Evolutionary conservation across 1,140 invertebrate genomes (phyloP), one percentile per base, ranked within the genome.

Genomic region (Mylabris phalerata): DNA sequence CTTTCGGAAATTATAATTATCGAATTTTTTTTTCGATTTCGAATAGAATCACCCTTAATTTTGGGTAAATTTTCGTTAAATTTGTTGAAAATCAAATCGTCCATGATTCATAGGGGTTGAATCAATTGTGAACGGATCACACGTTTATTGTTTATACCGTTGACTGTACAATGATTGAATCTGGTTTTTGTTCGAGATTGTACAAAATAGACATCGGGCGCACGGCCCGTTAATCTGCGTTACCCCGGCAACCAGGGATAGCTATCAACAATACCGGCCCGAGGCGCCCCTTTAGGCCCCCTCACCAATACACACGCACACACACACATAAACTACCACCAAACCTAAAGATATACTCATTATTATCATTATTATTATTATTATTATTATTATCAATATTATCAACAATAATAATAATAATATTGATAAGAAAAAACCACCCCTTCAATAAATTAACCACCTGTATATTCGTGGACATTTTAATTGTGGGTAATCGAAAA

Each of bases 131-230:
- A 63, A 61, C 63, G 57, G 32, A 39, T 51, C 63, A 57, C 58
- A 63, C 56, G 10, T 7, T 42, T 9, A 13, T 41, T 9, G 9
- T 50, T 59, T 27, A 7, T 41, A 24, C 11, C 55, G 13, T 54
- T 24, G 69, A 72, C 55, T 73, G 70, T 73, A 73, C 71, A 61
- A 72, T 73, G 71, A 73, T 73, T 73, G 71, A 71, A 72, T 71
- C 67, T 60, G 57, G 61, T 54, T 71, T 68, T 50, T 63, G 51
- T 11, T 63, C 25, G 41, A 19, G 65, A 63, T 61, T 73, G 71
- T 73, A 73, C 68, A 73, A 72, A 73, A 73, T 72, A 73, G 72
- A 73, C 72, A 72, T 73, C 71, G 72, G 71, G 72, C 69, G 69
- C 67, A 62, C 70, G 70, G 69, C 70, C 65, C 72, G 72, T 72